Conservation (phyloP, 2,113 vertebrate genomes). For the Shinisaurus crocodilurus region DNA sequence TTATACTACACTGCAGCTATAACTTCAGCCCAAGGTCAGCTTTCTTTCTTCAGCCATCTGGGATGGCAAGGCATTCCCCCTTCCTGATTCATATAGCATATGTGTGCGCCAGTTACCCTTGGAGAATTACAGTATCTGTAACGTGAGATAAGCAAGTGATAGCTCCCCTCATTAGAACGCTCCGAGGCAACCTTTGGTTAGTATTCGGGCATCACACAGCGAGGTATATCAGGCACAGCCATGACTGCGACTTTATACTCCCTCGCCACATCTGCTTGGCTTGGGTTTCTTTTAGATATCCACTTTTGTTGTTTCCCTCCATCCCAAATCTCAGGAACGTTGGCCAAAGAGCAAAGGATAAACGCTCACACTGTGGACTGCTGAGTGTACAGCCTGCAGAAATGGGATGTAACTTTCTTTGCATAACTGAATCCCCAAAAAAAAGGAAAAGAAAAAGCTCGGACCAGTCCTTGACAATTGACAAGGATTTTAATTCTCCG, state of each 20-base stretch:
- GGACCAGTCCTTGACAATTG: too few species aligned
- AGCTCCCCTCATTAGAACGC: neutral
- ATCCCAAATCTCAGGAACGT: neutral
- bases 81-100: conserved; percentile 68
- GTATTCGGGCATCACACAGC: conserved; percentile 16
- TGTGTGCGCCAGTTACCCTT: conserved; percentile 60
- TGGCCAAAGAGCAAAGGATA: neutral
- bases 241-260: neutral
- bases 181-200: conserved; percentile 41
- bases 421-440: neutral
- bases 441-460: neutral
- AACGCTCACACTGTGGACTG: neutral
- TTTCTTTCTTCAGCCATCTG: conserved; percentile 41
- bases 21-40: conserved; percentile 66
- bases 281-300: neutral
- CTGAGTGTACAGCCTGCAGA: neutral
- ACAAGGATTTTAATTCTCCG: neutral
- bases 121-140: conserved; percentile 61
- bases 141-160: neutral
- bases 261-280: neutral
- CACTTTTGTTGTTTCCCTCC: neutral
- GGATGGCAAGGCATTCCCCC: conserved; percentile 63
- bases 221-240: neutral
- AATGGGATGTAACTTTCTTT: neutral
- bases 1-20: conserved; percentile 68